phyloP scores from a whole-genome alignment of 2,888 invertebrate species.

The Eudasyphora cyanicolor region DNA sequence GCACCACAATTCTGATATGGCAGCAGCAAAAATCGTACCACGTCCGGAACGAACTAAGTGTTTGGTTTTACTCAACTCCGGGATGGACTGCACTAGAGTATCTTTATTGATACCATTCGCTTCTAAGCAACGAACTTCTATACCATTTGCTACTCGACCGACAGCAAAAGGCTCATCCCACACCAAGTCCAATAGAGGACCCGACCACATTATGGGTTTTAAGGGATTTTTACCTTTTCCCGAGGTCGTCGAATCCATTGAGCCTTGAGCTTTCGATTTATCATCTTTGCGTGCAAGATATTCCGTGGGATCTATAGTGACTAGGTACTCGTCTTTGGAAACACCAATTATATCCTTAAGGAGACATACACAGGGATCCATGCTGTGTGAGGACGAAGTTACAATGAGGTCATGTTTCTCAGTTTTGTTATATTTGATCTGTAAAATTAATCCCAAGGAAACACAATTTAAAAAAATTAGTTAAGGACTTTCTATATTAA shows the following conservation, averaged over 20 bases:
- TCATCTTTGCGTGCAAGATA: conserved; percentile 70
- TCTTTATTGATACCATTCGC: conserved; percentile 84
- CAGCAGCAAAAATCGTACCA: conserved; percentile 92
- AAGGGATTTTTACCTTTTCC: conserved; percentile 68
- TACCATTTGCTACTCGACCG: conserved; percentile 89
- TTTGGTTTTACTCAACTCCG: conserved; percentile 87
- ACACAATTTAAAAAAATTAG: no score
- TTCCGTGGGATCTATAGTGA: conserved; percentile 89
- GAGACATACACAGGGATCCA: conserved; percentile 91
- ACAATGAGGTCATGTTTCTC: conserved; percentile 91
- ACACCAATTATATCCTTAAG: conserved; percentile 88
- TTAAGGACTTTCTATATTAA: no score
- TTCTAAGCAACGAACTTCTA: conserved; percentile 93
- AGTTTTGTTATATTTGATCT: conserved; percentile 74
- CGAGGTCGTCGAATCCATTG: conserved; percentile 58
- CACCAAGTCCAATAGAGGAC: conserved; percentile 80
- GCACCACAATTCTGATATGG: conserved; percentile 93
- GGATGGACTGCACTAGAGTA: conserved; percentile 87
- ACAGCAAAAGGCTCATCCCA: conserved; percentile 97
- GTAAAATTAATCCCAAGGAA: no score
- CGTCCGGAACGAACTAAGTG: conserved; percentile 87
- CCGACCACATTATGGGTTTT: conserved; percentile 75
- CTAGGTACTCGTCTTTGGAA: conserved; percentile 92
- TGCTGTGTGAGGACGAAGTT: conserved; percentile 87
- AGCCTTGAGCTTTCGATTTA: conserved; percentile 62